Evolutionary conservation across 2,113 vertebrate genomes (phyloP).

Genomic region (Macrotus californicus): DNA sequence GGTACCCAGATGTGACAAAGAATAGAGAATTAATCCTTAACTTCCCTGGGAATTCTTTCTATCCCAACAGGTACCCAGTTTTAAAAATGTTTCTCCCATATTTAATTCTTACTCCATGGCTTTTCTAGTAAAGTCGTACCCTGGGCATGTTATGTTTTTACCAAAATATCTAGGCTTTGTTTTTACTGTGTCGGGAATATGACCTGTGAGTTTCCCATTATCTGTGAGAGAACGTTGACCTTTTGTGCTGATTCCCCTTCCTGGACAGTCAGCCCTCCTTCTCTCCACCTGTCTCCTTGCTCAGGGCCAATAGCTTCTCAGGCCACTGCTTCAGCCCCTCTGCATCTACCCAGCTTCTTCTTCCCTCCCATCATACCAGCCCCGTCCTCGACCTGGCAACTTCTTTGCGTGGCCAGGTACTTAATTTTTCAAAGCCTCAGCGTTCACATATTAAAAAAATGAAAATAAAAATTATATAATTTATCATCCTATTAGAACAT

Average conservation of each 20-base stretch:
- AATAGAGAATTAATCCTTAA: not conserved
- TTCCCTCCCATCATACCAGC: not conserved
- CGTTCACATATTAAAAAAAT: not conserved
- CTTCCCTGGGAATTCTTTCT: not conserved
- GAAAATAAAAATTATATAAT: not conserved
- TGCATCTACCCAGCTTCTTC: not conserved
- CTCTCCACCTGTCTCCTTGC: not conserved
- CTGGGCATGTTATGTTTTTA: not conserved
- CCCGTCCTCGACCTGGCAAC: not conserved
- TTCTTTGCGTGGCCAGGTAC: not conserved
- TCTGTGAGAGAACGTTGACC: conserved; percentile 31
- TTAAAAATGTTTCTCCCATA: not conserved
- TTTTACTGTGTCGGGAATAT: not conserved
- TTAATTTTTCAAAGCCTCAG: conserved; percentile 1
- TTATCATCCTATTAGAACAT: not conserved
- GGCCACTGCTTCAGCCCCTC: not conserved
- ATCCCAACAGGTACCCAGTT: not conserved
- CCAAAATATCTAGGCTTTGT: not conserved
- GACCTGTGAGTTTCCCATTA: not conserved
- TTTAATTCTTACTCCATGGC: not conserved
- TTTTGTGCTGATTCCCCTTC: conserved; percentile 24
- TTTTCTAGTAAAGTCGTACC: not conserved
- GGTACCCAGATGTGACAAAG: not conserved
- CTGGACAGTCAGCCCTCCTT: conserved; percentile 30
- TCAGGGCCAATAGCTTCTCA: not conserved